Evolutionary conservation across 2,113 vertebrate species (phyloP).

Genomic region (Lepus americanus): DNA sequence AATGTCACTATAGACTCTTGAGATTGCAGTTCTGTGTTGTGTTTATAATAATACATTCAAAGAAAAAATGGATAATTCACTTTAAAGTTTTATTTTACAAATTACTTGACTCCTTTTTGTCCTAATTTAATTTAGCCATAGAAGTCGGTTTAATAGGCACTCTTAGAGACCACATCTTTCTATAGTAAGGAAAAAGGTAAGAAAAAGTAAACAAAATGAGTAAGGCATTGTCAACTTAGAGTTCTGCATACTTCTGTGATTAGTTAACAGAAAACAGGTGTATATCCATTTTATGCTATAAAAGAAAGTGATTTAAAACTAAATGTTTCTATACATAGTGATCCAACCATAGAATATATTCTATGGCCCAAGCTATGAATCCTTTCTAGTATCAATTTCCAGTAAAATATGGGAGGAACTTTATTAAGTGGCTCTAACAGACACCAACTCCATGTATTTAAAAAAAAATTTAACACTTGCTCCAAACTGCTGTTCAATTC

Average conservation of each 20-base stretch:
- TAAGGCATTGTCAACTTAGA: not conserved
- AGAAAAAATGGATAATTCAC: not conserved
- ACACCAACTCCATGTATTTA: slow-evolving; percentile 48
- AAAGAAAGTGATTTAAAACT: slow-evolving; percentile 62
- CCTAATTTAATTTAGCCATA: not conserved
- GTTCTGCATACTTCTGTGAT: slow-evolving; percentile 4
- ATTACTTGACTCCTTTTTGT: not conserved
- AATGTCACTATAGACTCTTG: not conserved
- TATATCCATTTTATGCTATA: slow-evolving; percentile 15
- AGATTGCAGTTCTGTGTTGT: not conserved
- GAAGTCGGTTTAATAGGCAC: not conserved
- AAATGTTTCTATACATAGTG: slow-evolving; percentile 32
- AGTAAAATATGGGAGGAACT: slow-evolving; percentile 67
- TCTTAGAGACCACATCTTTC: slow-evolving; percentile 14
- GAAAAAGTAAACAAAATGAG: not conserved
- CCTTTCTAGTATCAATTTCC: slow-evolving; percentile 53
- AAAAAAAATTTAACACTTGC: slow-evolving; percentile 59
- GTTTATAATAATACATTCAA: not conserved
- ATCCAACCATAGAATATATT: slow-evolving; percentile 4
- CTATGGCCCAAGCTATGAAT: slow-evolving; percentile 31
- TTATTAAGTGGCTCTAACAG: slow-evolving; percentile 66
- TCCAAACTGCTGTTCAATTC: slow-evolving; percentile 62
- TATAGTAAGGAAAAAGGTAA: not conserved
- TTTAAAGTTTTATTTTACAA: slow-evolving; percentile 30
- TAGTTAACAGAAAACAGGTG: slow-evolving; percentile 27